Conservation (phyloP, 1,140 invertebrate species). For the Pogonus chalceus region DNA sequence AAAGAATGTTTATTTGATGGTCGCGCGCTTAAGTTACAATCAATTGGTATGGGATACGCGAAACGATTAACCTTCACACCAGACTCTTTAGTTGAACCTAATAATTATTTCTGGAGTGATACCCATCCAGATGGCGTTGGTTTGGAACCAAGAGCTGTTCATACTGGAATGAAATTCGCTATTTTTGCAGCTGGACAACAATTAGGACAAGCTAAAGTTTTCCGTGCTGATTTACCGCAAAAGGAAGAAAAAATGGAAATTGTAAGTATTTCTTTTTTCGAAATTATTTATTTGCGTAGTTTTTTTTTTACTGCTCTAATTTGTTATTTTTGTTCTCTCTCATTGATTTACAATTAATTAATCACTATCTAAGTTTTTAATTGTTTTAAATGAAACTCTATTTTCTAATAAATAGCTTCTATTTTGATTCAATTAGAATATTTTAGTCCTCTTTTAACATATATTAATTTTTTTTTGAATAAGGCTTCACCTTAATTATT, state of each 20-base stretch:
- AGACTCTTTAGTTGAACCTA: conserved; percentile 50
- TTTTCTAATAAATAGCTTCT: too few species aligned
- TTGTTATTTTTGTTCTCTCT: too few species aligned
- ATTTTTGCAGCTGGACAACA: conserved; percentile 46
- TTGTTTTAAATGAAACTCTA: too few species aligned
- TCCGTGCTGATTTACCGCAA: conserved; percentile 51
- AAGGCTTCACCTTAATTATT: too few species aligned
- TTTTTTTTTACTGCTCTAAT: too few species aligned
- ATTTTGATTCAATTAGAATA: too few species aligned
- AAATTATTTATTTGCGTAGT: too few species aligned
- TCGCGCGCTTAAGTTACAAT: conserved; percentile 48
- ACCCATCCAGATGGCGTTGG: conserved; percentile 61
- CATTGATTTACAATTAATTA: too few species aligned
- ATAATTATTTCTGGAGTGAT: conserved; percentile 71
- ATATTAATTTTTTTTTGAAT: too few species aligned
- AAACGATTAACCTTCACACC: conserved; percentile 65
- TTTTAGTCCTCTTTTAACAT: too few species aligned
- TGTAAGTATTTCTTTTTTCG: conserved; percentile 32
- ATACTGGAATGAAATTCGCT: conserved; percentile 51
- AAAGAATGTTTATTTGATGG: conserved; percentile 53
- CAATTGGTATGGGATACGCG: conserved; percentile 66
- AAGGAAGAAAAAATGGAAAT: conserved; percentile 48
- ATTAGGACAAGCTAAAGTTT: conserved; percentile 51
- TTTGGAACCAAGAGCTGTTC: conserved; percentile 54
- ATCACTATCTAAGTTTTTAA: too few species aligned